Base-by-base conservation (phyloP, 2,888 invertebrate genomes). In the Eristalis tenax region DNA sequence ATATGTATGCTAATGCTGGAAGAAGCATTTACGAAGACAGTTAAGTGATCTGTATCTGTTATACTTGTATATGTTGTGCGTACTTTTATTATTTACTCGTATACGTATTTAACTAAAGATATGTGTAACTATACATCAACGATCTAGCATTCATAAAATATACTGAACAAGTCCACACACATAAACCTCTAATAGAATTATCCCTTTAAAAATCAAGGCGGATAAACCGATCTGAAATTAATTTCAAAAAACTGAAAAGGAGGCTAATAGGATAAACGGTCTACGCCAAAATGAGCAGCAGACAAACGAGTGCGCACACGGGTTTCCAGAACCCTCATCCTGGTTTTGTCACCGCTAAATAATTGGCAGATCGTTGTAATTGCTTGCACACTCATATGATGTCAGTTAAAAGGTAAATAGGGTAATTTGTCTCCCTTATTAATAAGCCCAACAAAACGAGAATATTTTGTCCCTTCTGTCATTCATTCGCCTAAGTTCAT, bases 351-450 rank as follows among this genome's bases (percentile, higher is more conserved):
- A 87, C 83, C 79, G 69, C 87, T 61, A 87, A 87, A 87, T 87
- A 87, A 87, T 87, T 87, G 87, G 76, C 87, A 87, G 87, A 87
- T 87, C 79, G 79, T 83, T 80, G 79, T 87, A 87, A 87, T 87
- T 87, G 87, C 83, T 76, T 83, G 79, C 83, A 69, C 83, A 83
- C 83, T 83, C 87, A 74, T 87, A 79, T 87, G 87, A 87, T 79
- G 71, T 79, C 83, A 87, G 87, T 87, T 87, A 83, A 64, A 70
- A 87, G 87, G 79, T 83, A 87, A 87, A 83, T 87, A 87, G 87
- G 83, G 87, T 87, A 87, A 87, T 87, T 87, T 87, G 87, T 87
- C 87, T 71, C 87, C 87, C 87, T 80, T 83, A 87, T 87, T 87
- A 80, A 76, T 87, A 50, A 26, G 73, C 22, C 11, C 28, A 79